Conservation (phyloP, 2,113 vertebrate species). For the Trogon melanurus region DNA sequence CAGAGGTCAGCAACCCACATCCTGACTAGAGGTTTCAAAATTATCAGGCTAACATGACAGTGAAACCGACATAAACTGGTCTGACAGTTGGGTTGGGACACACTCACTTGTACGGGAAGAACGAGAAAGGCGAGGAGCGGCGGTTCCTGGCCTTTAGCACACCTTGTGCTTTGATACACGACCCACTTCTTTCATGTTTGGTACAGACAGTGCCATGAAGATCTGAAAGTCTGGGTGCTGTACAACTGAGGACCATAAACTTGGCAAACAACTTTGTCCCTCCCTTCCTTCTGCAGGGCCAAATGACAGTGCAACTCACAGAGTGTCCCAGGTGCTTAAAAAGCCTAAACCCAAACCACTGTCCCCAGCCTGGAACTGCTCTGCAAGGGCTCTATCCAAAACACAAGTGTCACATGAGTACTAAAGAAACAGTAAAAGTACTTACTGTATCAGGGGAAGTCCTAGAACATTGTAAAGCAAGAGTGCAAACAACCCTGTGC, state of each 20-base stretch:
- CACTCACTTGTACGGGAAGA: neutral
- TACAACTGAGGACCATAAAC: neutral
- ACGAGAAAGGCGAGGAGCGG: neutral
- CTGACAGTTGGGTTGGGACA: neutral
- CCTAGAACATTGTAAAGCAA: neutral
- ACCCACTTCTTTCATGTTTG: neutral
- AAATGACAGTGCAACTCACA: neutral
- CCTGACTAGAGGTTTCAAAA: neutral
- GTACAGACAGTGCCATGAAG: neutral
- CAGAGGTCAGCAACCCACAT: neutral
- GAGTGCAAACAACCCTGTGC: neutral
- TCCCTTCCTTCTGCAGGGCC: neutral
- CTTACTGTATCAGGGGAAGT: neutral
- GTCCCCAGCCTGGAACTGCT: neutral
- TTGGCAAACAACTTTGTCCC: neutral
- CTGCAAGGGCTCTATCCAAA: neutral
- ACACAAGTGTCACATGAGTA: neutral
- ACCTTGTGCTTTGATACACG: constrained; percentile 6
- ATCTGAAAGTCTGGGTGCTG: neutral
- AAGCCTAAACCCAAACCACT: neutral
- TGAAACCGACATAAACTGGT: neutral
- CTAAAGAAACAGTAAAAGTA: neutral
- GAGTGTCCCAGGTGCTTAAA: neutral
- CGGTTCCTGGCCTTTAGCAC: neutral
- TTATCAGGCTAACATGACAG: neutral